Conservation (phyloP, 2,888 invertebrate genomes). For the Clusia tigrina region DNA sequence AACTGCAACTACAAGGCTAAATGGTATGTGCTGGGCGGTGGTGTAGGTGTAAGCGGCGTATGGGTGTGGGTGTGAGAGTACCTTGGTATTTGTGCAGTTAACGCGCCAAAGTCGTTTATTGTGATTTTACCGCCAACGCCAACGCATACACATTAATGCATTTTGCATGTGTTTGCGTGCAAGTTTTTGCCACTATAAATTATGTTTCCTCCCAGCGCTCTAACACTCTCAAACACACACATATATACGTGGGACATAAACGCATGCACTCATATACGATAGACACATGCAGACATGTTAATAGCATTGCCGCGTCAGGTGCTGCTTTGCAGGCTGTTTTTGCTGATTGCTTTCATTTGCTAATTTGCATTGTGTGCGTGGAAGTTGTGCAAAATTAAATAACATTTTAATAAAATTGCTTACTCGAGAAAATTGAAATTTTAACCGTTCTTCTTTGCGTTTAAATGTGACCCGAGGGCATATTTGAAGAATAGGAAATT, state of each 20-base stretch:
- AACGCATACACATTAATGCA: constrained; percentile 2
- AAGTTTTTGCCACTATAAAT: constrained; percentile 1
- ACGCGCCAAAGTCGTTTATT: background rate
- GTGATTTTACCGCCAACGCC: background rate
- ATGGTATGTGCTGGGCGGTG: background rate
- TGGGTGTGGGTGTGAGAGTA: background rate
- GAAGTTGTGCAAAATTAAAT: too few species aligned
- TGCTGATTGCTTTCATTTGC: background rate
- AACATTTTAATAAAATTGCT: too few species aligned
- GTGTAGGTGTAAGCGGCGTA: background rate
- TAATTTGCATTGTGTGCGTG: background rate
- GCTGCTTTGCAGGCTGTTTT: too few species aligned
- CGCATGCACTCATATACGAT: background rate
- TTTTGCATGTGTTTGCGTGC: constrained; percentile 2
- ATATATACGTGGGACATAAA: background rate
- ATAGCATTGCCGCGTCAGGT: background rate
- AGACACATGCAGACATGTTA: background rate
- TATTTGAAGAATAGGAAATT: too few species aligned
- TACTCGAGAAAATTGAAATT: too few species aligned
- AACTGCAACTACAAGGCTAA: background rate
- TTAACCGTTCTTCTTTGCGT: too few species aligned
- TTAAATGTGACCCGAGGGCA: too few species aligned
- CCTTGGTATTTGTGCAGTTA: background rate
- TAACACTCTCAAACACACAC: too few species aligned
- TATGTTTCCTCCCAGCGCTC: too few species aligned